phyloP scores from a whole-genome alignment of 2,888 invertebrate genomes.

The Neocrepidodera transversa region DNA sequence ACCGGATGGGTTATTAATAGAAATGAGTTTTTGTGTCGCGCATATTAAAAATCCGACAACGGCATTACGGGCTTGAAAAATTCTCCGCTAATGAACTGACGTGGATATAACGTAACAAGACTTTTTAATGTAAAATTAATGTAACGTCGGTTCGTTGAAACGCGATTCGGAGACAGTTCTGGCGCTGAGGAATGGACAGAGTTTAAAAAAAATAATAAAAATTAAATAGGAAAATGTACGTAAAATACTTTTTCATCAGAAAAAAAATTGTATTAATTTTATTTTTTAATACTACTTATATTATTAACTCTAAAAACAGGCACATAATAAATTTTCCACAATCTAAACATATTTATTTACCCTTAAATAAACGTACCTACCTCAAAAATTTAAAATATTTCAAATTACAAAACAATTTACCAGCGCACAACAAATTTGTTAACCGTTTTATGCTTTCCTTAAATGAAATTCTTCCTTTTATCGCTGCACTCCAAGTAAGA shows the following conservation, averaged over 20 bases:
- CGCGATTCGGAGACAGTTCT: neutral
- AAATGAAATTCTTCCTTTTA: conserved; percentile 7
- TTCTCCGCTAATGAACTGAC: conserved; percentile 7
- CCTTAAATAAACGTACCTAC: too few relatives aligned
- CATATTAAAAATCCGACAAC: conserved; percentile 6
- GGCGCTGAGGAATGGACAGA: too few relatives aligned
- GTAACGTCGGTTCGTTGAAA: neutral
- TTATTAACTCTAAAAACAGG: too few relatives aligned
- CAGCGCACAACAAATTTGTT: neutral
- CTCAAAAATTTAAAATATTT: too few relatives aligned
- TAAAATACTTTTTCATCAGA: too few relatives aligned
- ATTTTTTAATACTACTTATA: too few relatives aligned
- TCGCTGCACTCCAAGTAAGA: conserved; percentile 5
- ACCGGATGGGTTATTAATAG: neutral
- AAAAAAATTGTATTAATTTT: too few relatives aligned
- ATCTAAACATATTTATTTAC: too few relatives aligned
- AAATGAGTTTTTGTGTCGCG: neutral
- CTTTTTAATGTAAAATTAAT: conserved; percentile 8
- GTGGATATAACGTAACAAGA: neutral
- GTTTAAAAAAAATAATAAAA: too few relatives aligned
- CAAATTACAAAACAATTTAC: too few relatives aligned
- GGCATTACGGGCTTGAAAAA: conserved; percentile 1
- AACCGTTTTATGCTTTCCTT: neutral
- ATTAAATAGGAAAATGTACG: too few relatives aligned
- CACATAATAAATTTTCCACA: too few relatives aligned